Percentiles rank a stretch among this genome's conserved stretches.
Evolutionary conservation across 2,113 vertebrate genomes (phyloP).

Genomic region (Pholis gunnellus): DNA sequence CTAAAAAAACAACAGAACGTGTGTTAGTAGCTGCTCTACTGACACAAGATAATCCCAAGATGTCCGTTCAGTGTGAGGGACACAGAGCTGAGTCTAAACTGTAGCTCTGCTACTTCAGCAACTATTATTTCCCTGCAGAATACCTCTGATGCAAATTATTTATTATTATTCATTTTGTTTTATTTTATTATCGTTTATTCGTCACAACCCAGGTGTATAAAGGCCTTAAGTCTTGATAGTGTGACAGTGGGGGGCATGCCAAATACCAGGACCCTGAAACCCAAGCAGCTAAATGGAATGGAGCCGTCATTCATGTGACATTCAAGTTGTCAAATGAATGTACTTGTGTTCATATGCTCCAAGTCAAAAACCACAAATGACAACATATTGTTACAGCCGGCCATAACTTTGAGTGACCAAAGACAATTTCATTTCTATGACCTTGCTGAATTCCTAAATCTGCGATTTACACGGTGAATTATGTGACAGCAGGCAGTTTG

Average conservation of each 20-base stretch:
- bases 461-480: constrained; percentile 18
- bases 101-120: not conserved
- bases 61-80: not conserved
- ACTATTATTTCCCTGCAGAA: not conserved
- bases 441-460: not conserved
- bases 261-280: not conserved
- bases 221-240: not conserved
- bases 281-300: not conserved
- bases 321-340: not conserved
- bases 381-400: not conserved
- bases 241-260: not conserved
- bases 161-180: not conserved
- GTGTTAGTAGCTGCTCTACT: not conserved
- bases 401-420: not conserved
- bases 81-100: not conserved
- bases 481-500: constrained; percentile 13
- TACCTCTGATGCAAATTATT: not conserved
- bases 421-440: not conserved
- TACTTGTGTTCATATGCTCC: not conserved
- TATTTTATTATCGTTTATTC: not conserved
- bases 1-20: not conserved
- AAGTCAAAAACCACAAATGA: not conserved
- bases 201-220: not conserved
- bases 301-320: not conserved
- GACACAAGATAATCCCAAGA: not conserved